Evolutionary conservation across 2,888 invertebrate genomes (phyloP), one percentile per base, ranked within the genome.

Genomic region (Caenorhabditis sp.): DNA sequence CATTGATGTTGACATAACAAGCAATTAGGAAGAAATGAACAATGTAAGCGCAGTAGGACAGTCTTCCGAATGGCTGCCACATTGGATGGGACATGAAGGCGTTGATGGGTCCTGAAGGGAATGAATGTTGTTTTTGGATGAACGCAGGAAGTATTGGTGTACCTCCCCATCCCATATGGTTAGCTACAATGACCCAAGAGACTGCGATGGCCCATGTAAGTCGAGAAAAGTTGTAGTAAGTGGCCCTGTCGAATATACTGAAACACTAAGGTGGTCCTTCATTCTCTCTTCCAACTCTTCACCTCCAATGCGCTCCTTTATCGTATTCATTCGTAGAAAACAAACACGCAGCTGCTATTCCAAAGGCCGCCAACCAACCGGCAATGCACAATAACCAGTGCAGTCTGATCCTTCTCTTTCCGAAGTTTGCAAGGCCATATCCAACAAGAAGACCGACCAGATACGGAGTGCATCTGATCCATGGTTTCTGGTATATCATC

Each of bases 21-120:
- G 53, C 68, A 13, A 84, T 62, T 9, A 82, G 32, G 32, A 84
- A 68, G 40, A 47, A 79, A 32, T 88, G 88, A 2, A 84, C 71
- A 28, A 97, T 94, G 93, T 97, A 98, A 37, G 97, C 95, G 92
- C 96, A 96, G 93, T 96, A 97, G 2, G 97, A 96, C 81, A 97
- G 94, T 67, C 97, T 94, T 89, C 96, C 96, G 62, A 98, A 93
- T 0, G 97, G 97, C 89, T 96, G 94, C 88, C 96, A 94, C 0
- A 95, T 95, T 62, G 95, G 94, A 93, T 95, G 95, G 0, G 96
- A 95, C 65, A 98, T 94, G 56, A 96, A 79, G 6, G 32, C 37
- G 44, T 71, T 40, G 51, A 72, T 62, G 26, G 71, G 79, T 64
- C 61, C 72, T 72, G 62, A 13, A 71, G 26, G 18, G 50, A 37